Conservation (phyloP, 2,797 vertebrate genomes). For the Gila robusta region DNA sequence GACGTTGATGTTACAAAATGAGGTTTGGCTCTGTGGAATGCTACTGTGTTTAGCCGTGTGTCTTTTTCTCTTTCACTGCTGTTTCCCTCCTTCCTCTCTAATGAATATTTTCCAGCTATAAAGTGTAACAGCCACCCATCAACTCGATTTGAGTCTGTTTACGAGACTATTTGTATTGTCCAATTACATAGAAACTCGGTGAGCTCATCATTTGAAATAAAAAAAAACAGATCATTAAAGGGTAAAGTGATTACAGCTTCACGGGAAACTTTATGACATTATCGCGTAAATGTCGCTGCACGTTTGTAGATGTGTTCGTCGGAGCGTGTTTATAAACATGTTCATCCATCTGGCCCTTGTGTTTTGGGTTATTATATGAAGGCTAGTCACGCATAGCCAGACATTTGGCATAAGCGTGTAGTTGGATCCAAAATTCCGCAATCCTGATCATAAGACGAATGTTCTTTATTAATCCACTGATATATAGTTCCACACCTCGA, state of each 20-base stretch:
- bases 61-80: conserved; percentile 47
- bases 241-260: conserved; percentile 52
- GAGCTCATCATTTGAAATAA: conserved; percentile 49
- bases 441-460: not conserved
- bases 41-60: conserved; percentile 58
- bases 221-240: conserved; percentile 58
- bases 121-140: conserved; percentile 30
- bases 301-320: conserved; percentile 14
- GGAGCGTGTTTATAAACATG: conserved; percentile 17
- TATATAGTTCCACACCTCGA: not conserved
- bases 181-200: conserved; percentile 41
- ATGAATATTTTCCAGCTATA: conserved; percentile 48
- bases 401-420: not conserved
- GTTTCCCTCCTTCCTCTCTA: conserved; percentile 30
- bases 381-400: not conserved
- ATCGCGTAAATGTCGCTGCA: conserved; percentile 48
- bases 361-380: conserved; percentile 20
- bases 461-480: not conserved
- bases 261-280: conserved; percentile 46
- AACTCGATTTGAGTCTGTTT: conserved; percentile 39
- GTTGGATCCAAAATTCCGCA: not conserved
- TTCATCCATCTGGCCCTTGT: conserved; percentile 36
- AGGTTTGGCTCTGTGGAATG: conserved; percentile 57
- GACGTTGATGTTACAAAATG: conserved; percentile 47
- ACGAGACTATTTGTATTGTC: conserved; percentile 51